Conservation (phyloP, 2,113 vertebrate genomes). For the Chionis minor region DNA sequence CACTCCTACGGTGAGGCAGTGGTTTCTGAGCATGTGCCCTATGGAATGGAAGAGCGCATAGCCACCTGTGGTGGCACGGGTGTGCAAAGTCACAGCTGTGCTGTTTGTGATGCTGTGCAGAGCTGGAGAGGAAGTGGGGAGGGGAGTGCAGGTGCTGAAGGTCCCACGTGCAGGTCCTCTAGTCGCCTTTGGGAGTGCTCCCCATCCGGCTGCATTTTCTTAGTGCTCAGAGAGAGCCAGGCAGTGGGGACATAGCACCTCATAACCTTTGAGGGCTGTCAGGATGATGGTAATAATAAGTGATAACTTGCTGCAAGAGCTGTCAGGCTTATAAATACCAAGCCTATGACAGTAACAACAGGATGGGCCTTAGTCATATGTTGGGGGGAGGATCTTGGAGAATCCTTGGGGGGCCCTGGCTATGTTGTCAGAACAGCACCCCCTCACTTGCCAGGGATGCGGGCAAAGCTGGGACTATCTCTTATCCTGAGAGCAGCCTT, state of each 20-base stretch:
- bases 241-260: not conserved
- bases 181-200: not conserved
- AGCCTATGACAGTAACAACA: not conserved
- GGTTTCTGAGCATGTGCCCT: not conserved
- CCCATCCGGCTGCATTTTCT: not conserved
- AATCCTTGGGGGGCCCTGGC: not conserved
- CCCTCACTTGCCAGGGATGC: not conserved
- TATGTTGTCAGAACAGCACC: not conserved
- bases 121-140: not conserved
- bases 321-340: slow-evolving; percentile 15
- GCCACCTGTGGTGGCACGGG: not conserved
- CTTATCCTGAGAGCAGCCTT: not conserved
- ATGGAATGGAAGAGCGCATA: not conserved
- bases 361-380: not conserved
- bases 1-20: not conserved
- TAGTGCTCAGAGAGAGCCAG: not conserved
- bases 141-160: not conserved
- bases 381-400: not conserved
- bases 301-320: not conserved
- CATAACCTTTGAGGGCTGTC: not conserved
- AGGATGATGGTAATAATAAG: not conserved
- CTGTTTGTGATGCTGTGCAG: not conserved
- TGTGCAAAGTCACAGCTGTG: not conserved
- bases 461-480: not conserved
- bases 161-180: not conserved